phyloP scores from a whole-genome alignment of 2,113 vertebrate species.

The Urocolius indicus region DNA sequence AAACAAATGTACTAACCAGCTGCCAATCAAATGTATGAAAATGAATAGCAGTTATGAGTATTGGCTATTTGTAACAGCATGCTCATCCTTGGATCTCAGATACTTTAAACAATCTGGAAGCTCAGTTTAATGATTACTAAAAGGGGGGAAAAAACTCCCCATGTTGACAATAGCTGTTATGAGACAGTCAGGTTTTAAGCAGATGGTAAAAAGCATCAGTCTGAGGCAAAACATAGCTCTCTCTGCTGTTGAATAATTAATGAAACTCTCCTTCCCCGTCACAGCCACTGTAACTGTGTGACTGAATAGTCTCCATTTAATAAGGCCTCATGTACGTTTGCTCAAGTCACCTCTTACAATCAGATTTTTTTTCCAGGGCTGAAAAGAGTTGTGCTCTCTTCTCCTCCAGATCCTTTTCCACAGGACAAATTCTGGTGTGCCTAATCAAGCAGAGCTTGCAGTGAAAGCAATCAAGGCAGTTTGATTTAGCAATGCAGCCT shows the following conservation, averaged over 20 bases:
- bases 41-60: background rate
- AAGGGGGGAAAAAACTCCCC: background rate
- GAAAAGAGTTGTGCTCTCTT: background rate
- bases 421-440: background rate
- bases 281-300: background rate
- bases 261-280: background rate
- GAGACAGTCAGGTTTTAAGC: constrained; percentile 26
- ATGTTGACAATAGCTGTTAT: background rate
- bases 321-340: background rate
- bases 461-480: background rate
- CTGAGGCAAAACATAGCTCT: constrained; percentile 33
- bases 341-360: background rate
- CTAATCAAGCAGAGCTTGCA: constrained; percentile 20
- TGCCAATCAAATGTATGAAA: background rate
- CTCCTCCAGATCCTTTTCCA: background rate
- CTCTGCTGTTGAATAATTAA: constrained; percentile 53
- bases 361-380: background rate
- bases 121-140: background rate
- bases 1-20: background rate
- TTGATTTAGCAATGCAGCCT: background rate
- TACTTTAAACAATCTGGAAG: constrained; percentile 31
- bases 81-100: background rate
- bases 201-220: constrained; percentile 46
- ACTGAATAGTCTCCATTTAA: background rate
- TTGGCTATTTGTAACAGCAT: background rate